A percentile compares a stretch with the other conserved stretches of the same genome.
Evolutionary conservation across 2,888 invertebrate species (phyloP).

Genomic region (Actias luna): DNA sequence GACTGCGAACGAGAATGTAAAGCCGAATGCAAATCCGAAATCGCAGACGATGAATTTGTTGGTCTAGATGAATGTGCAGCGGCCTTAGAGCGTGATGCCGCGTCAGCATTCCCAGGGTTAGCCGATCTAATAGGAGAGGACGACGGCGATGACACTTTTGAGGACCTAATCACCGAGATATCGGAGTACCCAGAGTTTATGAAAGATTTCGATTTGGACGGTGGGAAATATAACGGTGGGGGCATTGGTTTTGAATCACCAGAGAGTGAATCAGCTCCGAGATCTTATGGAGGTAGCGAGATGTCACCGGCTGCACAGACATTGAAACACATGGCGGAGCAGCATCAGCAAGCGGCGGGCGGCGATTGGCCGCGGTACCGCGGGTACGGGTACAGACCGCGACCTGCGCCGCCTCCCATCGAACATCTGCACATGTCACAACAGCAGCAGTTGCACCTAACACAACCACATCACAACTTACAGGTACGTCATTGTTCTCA

Average conservation of each 20-base stretch:
- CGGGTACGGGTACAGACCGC: constrained; percentile 76
- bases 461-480: constrained; percentile 90
- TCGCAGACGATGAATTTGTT: constrained; percentile 92
- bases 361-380: constrained; percentile 83
- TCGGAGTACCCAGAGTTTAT: constrained; percentile 92
- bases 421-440: constrained; percentile 91
- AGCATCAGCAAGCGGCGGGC: constrained; percentile 90
- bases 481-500: constrained; percentile 80
- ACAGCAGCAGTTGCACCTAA: constrained; percentile 93
- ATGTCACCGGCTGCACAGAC: constrained; percentile 97
- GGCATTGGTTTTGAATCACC: constrained; percentile 63
- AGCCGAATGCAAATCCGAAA: constrained; percentile 90
- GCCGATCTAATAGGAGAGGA: constrained; percentile 92
- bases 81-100: constrained; percentile 92
- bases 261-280: constrained; percentile 71
- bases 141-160: constrained; percentile 90
- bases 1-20: constrained; percentile 90
- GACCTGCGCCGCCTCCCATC: constrained; percentile 63
- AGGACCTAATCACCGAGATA: constrained; percentile 93
- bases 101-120: constrained; percentile 88
- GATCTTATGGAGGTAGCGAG: constrained; percentile 83
- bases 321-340: constrained; percentile 97
- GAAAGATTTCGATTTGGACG: constrained; percentile 88
- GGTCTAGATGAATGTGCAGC: constrained; percentile 92
- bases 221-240: constrained; percentile 61